phyloP scores from a whole-genome alignment of 2,797 vertebrate genomes.

The Ctenochaetus hawaiiensis region DNA sequence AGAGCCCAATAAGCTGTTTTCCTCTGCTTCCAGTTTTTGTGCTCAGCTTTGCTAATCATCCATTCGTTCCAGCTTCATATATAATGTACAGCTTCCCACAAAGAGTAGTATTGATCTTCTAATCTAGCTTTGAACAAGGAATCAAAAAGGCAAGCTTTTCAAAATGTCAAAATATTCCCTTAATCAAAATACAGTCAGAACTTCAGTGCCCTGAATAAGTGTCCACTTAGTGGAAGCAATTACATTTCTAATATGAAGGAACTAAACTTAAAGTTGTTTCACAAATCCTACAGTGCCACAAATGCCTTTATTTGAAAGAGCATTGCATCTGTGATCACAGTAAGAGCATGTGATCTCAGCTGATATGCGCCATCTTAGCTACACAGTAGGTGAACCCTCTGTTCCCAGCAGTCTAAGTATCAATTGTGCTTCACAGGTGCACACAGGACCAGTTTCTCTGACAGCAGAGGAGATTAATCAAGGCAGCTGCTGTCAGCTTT shows the following conservation, averaged over 20 bases:
- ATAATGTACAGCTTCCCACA: background rate
- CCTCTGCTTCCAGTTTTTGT: background rate
- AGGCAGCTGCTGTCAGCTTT: conserved; percentile 55
- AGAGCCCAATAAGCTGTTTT: background rate
- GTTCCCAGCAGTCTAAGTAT: conserved; percentile 40
- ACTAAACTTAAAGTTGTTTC: background rate
- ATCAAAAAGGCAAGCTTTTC: background rate
- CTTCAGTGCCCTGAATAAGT: background rate
- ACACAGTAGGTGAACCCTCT: conserved; percentile 16
- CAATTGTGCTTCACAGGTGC: conserved; percentile 47
- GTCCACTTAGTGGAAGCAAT: background rate
- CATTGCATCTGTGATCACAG: conserved; percentile 3
- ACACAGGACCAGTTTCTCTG: conserved; percentile 40
- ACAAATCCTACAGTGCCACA: background rate
- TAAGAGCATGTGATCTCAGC: conserved; percentile 13
- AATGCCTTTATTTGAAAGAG: background rate
- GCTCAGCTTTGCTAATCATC: background rate
- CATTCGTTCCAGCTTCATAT: background rate
- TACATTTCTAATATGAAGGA: background rate
- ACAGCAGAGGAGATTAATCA: conserved; percentile 66
- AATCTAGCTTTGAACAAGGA: background rate
- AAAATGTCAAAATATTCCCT: background rate
- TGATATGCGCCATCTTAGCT: conserved; percentile 30
- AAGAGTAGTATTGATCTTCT: background rate
- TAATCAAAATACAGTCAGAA: background rate